These are phyloP conservation scores for Mormyrops attenuatus DNA, from an alignment of 2,797 vertebrate genomes.

Conservation along the genomic window DNA sequence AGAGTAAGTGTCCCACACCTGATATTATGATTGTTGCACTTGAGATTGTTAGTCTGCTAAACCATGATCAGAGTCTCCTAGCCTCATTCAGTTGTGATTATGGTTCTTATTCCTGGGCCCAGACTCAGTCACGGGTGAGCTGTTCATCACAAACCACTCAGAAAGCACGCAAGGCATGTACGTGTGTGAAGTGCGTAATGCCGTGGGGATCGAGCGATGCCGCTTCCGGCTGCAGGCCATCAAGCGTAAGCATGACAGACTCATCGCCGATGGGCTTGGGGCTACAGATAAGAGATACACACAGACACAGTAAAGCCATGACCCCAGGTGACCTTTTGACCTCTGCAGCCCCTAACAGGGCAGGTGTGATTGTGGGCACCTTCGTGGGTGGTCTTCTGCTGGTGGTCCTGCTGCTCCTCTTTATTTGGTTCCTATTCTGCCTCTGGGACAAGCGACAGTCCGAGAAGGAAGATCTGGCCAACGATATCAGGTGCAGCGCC, in stretches of 20 bases:
- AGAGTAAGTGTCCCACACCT: constrained; percentile 57
- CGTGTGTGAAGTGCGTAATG: constrained; percentile 75
- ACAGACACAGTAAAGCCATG: background rate
- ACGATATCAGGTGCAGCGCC: constrained; percentile 66
- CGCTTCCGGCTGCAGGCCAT: constrained; percentile 51
- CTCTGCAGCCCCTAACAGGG: constrained; percentile 58
- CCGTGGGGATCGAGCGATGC: constrained; percentile 69
- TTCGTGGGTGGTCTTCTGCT: constrained; percentile 70
- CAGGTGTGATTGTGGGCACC: constrained; percentile 70
- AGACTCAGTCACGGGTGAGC: constrained; percentile 66
- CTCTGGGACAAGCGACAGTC: constrained; percentile 56
- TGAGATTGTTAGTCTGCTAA: background rate
- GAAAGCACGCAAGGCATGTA: constrained; percentile 64
- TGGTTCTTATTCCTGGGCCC: constrained; percentile 17
- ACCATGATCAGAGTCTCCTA: background rate
- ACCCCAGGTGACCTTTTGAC: background rate
- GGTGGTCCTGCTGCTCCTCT: constrained; percentile 61
- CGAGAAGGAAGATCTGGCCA: constrained; percentile 64
- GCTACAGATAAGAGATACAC: background rate
- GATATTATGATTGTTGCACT: background rate
- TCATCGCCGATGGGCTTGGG: background rate
- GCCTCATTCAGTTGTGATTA: background rate
- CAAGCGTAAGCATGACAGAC: constrained; percentile 46
- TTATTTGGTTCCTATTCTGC: constrained; percentile 66
- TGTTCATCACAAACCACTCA: constrained; percentile 68